These are phyloP conservation scores for Palaemon carinicauda DNA, from an alignment of 1,140 invertebrate species.

Conservation along the genomic window DNA sequence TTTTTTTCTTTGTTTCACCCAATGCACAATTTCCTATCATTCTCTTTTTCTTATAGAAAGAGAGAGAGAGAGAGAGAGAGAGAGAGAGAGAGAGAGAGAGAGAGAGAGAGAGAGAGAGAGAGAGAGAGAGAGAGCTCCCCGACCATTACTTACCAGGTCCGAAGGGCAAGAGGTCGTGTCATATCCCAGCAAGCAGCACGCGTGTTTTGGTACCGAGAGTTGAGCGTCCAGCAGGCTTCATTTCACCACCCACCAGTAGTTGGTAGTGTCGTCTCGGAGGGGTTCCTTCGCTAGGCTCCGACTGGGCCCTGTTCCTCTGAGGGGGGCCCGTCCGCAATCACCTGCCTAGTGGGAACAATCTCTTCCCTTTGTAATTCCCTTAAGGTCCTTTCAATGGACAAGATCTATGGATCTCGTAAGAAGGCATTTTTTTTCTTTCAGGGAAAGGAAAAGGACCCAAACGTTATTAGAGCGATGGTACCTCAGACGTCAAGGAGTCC, in stretches of 20 bases:
- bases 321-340: background rate
- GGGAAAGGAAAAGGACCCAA: background rate
- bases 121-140: background rate
- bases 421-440: background rate
- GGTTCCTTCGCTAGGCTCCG: background rate
- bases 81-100: background rate
- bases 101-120: background rate
- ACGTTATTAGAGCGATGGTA: too few species aligned
- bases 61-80: background rate
- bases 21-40: too few species aligned
- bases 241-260: slow-evolving; percentile 25
- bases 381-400: background rate
- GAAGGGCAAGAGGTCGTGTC: background rate
- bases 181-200: background rate
- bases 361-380: background rate
- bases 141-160: background rate
- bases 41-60: too few species aligned
- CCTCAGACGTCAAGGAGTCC: too few species aligned
- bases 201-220: slow-evolving; percentile 5
- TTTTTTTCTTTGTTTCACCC: too few species aligned
- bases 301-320: background rate
- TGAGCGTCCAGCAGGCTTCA: background rate
- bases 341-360: slow-evolving; percentile 11
- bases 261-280: slow-evolving; percentile 6
- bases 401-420: background rate